These are phyloP conservation scores for Maccullochella peelii DNA, from an alignment of 2,113 vertebrate genomes.

Conservation along the genomic window DNA sequence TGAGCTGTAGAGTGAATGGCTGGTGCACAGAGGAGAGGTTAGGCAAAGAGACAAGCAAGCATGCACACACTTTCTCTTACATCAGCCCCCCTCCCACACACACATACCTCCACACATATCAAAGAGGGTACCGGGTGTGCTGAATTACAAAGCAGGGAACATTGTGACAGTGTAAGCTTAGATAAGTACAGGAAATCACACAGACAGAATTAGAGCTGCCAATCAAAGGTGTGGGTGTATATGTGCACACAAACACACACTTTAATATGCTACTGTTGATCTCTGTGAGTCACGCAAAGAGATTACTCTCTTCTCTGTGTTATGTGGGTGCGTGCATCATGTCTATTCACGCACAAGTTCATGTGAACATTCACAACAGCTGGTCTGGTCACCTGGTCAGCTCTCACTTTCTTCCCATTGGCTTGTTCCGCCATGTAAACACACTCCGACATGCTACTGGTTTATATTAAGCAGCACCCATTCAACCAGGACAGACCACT, in stretches of 20 bases:
- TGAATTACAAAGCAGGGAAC: conserved; percentile 66
- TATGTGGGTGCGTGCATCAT: background rate
- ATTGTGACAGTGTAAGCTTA: conserved; percentile 51
- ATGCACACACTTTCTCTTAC: conserved; percentile 36
- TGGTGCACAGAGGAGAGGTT: conserved; percentile 61
- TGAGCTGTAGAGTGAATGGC: conserved; percentile 49
- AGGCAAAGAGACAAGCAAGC: conserved; percentile 51
- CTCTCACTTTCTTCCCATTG: conserved; percentile 58
- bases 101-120: conserved; percentile 39
- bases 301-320: conserved; percentile 24
- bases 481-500: conserved; percentile 63
- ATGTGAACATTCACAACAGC: conserved; percentile 74
- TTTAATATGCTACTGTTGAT: conserved; percentile 48
- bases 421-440: conserved; percentile 66
- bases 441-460: conserved; percentile 63
- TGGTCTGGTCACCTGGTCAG: conserved; percentile 68
- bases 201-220: conserved; percentile 66
- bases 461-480: conserved; percentile 78
- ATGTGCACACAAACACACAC: conserved; percentile 26
- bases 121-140: conserved; percentile 52
- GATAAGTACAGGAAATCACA: conserved; percentile 64
- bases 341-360: conserved; percentile 28
- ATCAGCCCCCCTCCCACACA: conserved; percentile 36
- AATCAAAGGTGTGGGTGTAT: conserved; percentile 43
- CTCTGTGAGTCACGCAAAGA: conserved; percentile 22